phyloP scores from a whole-genome alignment of 2,888 invertebrate genomes.

The Drosophila meridionalis region DNA sequence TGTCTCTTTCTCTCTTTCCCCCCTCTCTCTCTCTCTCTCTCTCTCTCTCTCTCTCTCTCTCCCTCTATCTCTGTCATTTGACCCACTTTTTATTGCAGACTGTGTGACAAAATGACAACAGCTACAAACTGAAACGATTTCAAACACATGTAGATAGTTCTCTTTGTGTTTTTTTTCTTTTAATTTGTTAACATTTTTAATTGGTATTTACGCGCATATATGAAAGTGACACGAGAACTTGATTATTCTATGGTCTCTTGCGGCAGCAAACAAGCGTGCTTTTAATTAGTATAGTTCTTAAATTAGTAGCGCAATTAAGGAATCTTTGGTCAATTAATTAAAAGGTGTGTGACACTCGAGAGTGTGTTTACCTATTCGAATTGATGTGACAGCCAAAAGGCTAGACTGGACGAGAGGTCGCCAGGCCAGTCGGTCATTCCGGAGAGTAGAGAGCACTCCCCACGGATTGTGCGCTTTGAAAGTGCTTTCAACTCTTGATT shows the following conservation, averaged over 20 bases:
- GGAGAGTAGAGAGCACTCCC: neutral
- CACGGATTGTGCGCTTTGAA: neutral
- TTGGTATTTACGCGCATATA: constrained; percentile 33
- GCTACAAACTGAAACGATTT: neutral
- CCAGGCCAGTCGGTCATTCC: neutral
- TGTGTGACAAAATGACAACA: neutral
- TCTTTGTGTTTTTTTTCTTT: neutral
- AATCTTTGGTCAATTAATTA: constrained; percentile 12
- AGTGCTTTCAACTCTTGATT: constrained; percentile 1
- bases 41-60: neutral
- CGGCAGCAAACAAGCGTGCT: constrained; percentile 9
- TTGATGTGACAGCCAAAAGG: neutral
- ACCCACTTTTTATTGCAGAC: constrained; percentile 41
- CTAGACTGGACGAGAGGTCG: neutral
- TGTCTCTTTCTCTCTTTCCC: neutral
- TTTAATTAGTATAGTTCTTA: constrained; percentile 26
- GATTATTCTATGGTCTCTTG: neutral
- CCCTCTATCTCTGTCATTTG: constrained; percentile 22
- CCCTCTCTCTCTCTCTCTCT: neutral
- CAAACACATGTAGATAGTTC: constrained; percentile 7
- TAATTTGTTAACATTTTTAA: constrained; percentile 24
- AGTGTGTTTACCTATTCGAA: neutral
- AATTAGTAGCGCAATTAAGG: constrained; percentile 11
- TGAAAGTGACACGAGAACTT: constrained; percentile 14
- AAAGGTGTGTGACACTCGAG: neutral